Conservation (phyloP, 1,140 invertebrate species). For the Penaeus japonicus region DNA sequence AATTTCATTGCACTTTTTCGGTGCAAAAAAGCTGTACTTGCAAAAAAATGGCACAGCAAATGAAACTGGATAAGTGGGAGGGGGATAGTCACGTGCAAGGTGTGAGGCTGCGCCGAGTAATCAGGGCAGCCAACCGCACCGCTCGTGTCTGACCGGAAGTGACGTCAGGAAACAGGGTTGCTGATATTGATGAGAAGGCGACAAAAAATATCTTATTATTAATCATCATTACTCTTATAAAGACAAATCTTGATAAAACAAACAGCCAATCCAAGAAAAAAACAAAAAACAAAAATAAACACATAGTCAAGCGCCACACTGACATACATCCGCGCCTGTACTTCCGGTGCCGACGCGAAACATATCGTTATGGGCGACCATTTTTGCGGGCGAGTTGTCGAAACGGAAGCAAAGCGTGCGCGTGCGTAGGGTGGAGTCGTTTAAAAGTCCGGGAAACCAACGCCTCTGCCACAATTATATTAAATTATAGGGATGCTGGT, state of each 20-base stretch:
- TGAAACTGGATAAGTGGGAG: background rate
- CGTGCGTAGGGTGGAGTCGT: background rate
- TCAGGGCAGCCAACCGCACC: background rate
- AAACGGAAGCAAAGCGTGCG: background rate
- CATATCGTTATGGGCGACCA: background rate
- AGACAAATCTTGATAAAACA: too few species aligned
- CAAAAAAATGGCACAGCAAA: too few species aligned
- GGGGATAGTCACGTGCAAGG: conserved; percentile 25
- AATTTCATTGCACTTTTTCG: background rate
- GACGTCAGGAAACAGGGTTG: conserved; percentile 4
- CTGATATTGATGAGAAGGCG: too few species aligned
- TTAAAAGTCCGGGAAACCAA: background rate
- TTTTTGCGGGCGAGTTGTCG: background rate
- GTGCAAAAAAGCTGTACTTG: too few species aligned
- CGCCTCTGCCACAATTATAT: background rate
- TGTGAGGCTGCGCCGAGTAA: conserved; percentile 21
- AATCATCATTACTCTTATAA: too few species aligned
- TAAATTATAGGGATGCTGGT: background rate
- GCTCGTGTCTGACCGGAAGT: conserved; percentile 35
- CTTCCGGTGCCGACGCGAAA: background rate
- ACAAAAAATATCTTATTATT: too few species aligned
- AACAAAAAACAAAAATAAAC: too few species aligned
- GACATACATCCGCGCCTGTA: background rate
- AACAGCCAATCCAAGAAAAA: too few species aligned
- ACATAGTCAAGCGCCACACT: background rate